These are phyloP conservation scores for Galaxias olidus DNA, from an alignment of 2,797 vertebrate species.

Conservation along the genomic window DNA sequence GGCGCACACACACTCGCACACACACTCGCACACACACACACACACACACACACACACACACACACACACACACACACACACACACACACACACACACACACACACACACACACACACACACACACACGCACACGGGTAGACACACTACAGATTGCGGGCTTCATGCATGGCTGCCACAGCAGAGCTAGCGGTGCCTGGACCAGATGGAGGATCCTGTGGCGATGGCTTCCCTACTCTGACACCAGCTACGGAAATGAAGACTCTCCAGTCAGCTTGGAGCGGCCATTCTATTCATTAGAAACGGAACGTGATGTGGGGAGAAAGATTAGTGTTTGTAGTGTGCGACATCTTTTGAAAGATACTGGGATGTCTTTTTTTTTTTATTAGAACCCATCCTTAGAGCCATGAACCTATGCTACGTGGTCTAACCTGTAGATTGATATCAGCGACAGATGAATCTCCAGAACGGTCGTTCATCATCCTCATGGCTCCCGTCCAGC, in stretches of 20 bases:
- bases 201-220: constrained; percentile 71
- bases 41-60: constrained; percentile 12
- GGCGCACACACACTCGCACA: constrained; percentile 20
- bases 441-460: constrained; percentile 57
- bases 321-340: neutral
- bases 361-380: constrained; percentile 52
- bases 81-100: neutral
- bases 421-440: constrained; percentile 63
- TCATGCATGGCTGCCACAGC: constrained; percentile 70
- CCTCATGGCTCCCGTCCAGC: constrained; percentile 66
- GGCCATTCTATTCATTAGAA: constrained; percentile 40
- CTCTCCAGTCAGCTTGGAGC: constrained; percentile 48
- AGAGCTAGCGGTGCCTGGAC: constrained; percentile 57
- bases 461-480: constrained; percentile 60
- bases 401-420: constrained; percentile 35
- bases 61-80: constrained; percentile 14
- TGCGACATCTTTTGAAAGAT: constrained; percentile 42
- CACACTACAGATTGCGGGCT: constrained; percentile 66
- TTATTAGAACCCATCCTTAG: constrained; percentile 14
- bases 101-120: constrained; percentile 2
- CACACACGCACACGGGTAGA: constrained; percentile 42
- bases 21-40: constrained; percentile 13
- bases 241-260: constrained; percentile 41
- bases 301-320: constrained; percentile 18
- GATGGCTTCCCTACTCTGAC: constrained; percentile 56